Evolutionary conservation across 2,113 vertebrate genomes (phyloP).

Genomic region (Caranx ignobilis): DNA sequence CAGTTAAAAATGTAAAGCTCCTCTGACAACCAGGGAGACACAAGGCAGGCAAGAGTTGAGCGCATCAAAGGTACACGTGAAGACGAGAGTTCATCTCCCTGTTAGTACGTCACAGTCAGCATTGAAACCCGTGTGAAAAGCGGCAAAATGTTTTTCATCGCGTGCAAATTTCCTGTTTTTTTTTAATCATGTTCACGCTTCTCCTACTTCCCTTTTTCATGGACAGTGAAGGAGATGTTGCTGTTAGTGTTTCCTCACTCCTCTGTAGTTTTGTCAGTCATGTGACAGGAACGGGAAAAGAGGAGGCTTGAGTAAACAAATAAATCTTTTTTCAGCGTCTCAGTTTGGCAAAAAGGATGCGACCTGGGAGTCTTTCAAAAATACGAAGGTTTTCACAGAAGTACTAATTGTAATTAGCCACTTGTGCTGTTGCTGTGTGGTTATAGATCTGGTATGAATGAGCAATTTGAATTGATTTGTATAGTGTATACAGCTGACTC

Average conservation of each 20-base stretch:
- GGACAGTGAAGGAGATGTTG: conserved; percentile 70
- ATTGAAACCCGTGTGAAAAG: conserved; percentile 52
- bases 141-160: conserved; percentile 50
- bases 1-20: conserved; percentile 64
- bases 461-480: background rate
- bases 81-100: conserved; percentile 32
- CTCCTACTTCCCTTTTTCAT: conserved; percentile 77
- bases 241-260: conserved; percentile 56
- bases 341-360: conserved; percentile 43
- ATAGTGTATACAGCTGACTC: background rate
- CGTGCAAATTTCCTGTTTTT: conserved; percentile 83
- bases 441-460: background rate
- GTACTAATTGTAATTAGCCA: background rate
- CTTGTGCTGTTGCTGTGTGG: background rate
- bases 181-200: conserved; percentile 72
- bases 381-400: conserved; percentile 26
- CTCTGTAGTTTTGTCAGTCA: conserved; percentile 66
- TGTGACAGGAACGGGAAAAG: conserved; percentile 76
- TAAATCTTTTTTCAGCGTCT: conserved; percentile 51
- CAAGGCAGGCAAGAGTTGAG: conserved; percentile 23
- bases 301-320: conserved; percentile 67
- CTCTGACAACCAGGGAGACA: conserved; percentile 39
- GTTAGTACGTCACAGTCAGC: conserved; percentile 2
- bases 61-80: conserved; percentile 48
- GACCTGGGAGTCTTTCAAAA: conserved; percentile 25